These are phyloP conservation scores for Disparrhopalites patrizii DNA, from an alignment of 2,888 invertebrate genomes.

Conservation along the genomic window DNA sequence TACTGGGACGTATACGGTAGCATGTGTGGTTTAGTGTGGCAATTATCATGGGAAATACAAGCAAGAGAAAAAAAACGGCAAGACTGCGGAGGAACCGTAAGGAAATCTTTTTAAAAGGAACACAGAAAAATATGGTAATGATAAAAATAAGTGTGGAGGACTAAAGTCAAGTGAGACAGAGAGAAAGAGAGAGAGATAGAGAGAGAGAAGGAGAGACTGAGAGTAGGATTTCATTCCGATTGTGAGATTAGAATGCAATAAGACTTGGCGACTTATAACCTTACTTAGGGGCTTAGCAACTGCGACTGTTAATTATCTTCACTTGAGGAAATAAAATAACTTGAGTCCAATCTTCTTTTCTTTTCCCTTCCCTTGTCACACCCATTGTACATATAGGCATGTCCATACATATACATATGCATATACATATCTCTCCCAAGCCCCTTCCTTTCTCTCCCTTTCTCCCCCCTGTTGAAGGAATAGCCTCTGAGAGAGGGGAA, in stretches of 20 bases:
- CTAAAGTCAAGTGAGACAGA: background rate
- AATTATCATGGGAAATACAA: too few relatives aligned
- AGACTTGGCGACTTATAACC: conserved; percentile 5
- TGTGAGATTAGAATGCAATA: conserved; percentile 4
- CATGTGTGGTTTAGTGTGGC: too few relatives aligned
- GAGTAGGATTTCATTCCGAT: background rate
- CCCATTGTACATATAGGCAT: background rate
- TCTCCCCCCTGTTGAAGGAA: too few relatives aligned
- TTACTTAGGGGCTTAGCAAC: conserved; percentile 20
- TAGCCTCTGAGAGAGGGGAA: too few relatives aligned
- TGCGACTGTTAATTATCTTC: conserved; percentile 23
- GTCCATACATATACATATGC: background rate
- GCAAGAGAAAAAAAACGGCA: too few relatives aligned
- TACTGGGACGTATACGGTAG: too few relatives aligned
- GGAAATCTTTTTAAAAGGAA: too few relatives aligned
- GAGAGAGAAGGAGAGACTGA: background rate
- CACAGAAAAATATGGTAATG: too few relatives aligned
- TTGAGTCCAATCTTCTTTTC: conserved; percentile 11
- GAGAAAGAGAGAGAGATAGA: background rate
- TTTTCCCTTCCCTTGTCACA: background rate
- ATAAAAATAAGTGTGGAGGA: background rate
- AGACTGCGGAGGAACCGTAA: too few relatives aligned
- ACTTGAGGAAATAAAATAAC: conserved; percentile 18
- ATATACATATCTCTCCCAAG: too few relatives aligned
- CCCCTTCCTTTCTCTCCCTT: too few relatives aligned